Evolutionary conservation across 2,888 invertebrate species (phyloP), one percentile per base, ranked within the genome.

Genomic region (Pseudococcus longispinus): DNA sequence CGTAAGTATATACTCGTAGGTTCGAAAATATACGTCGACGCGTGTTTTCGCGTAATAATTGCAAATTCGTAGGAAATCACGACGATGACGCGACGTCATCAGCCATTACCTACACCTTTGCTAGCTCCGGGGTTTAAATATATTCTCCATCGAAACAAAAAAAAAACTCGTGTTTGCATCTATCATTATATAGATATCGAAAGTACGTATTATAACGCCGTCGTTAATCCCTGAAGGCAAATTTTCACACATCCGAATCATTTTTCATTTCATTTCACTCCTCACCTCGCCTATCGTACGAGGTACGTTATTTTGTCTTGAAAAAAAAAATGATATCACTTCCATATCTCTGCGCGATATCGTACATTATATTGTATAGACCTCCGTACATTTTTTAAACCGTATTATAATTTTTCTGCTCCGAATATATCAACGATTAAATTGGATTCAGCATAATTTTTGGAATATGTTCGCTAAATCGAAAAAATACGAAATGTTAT

Each of bases 201-300:
- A 55, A 55, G n/a, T n/a, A 20, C 13, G 44, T 51, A 51, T 15
- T 60, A 60, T 23, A 60, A 23, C 60, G 23, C 13, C 23, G 60
- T 60, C 23, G 60, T 60, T 23, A 60, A 60, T 60, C 60, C 60
- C 60, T 60, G 60, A 60, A 60, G 60, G 60, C 60, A 23, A 60
- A 60, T 60, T 60, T 60, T 60, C 23, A 23, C 60, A 23, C 60
- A 23, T 60, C 20, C 6, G 60, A 60, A 23, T 60, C 60, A 60
- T 60, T 60, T 60, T 60, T 60, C 60, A 60, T 60, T 60, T 60
- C 60, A 60, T 60, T 55, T 55, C 51, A n/a, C n/a, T 51, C 18
- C 18, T 18, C 51, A 18, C n/a, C 18, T 51, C 55, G 44, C 44
- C 13, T 13, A n/a, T n/a, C 55, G n/a, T 55, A 20, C 55, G 5